Evolutionary conservation across 2,797 vertebrate genomes (phyloP).

Genomic region (Sebastes nivosus): DNA sequence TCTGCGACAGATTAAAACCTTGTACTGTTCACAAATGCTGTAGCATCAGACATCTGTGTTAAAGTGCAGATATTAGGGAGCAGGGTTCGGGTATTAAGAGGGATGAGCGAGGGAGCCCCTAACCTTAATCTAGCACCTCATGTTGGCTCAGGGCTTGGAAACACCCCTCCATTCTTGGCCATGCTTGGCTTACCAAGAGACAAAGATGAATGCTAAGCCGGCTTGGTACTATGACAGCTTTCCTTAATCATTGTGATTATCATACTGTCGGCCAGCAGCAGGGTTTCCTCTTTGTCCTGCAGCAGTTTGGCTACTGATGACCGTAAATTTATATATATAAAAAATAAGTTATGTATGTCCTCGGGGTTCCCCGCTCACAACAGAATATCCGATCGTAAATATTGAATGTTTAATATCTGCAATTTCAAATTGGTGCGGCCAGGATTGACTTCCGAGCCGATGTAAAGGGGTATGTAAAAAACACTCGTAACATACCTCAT

Average conservation of each 20-base stretch:
- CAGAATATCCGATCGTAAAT: too few species aligned
- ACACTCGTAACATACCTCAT: too few species aligned
- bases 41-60: constrained; percentile 41
- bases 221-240: constrained; percentile 51
- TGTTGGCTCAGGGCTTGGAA: constrained; percentile 45
- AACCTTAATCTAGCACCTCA: constrained; percentile 60
- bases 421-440: too few species aligned
- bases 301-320: neutral
- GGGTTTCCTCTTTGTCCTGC: constrained; percentile 19
- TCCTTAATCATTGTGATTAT: constrained; percentile 65
- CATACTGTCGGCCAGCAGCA: constrained; percentile 20
- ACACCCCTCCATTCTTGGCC: constrained; percentile 41
- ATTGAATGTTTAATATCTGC: too few species aligned
- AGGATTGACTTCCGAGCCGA: too few species aligned
- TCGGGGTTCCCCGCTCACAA: too few species aligned
- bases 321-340: neutral
- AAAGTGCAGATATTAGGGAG: constrained; percentile 26
- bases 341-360: neutral
- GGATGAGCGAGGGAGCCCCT: constrained; percentile 50
- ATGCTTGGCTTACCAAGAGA: constrained; percentile 57
- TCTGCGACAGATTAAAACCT: constrained; percentile 9
- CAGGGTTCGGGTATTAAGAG: constrained; percentile 37
- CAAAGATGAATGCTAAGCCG: constrained; percentile 62
- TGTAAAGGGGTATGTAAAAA: too few species aligned
- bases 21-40: neutral